phyloP scores from a whole-genome alignment of 2,888 invertebrate species.

The Raillietiella orientalis region DNA sequence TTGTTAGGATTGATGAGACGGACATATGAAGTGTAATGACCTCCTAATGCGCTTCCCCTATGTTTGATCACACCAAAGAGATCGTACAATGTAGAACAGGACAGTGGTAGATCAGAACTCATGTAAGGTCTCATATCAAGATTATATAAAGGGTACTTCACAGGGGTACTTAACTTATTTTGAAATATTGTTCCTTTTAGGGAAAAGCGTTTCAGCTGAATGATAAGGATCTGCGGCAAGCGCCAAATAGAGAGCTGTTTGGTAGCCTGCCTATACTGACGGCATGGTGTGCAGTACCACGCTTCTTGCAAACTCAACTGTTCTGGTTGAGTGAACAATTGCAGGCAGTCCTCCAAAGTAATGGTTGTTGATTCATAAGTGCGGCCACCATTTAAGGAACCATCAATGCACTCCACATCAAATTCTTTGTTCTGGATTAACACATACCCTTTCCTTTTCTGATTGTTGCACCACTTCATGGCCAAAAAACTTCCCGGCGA shows the following conservation, averaged over 20 bases:
- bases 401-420: constrained; percentile 7
- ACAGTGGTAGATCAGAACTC: background rate
- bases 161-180: constrained; percentile 10
- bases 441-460: constrained; percentile 12
- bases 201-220: constrained; percentile 13
- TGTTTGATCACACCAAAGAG: constrained; percentile 18
- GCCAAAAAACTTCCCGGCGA: constrained; percentile 10
- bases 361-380: constrained; percentile 7
- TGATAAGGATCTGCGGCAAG: constrained; percentile 12
- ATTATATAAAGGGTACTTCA: constrained; percentile 11
- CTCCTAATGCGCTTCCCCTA: constrained; percentile 15
- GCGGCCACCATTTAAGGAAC: constrained; percentile 1
- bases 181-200: constrained; percentile 10
- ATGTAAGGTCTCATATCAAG: background rate
- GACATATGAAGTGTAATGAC: constrained; percentile 18
- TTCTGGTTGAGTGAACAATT: constrained; percentile 17
- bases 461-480: constrained; percentile 16
- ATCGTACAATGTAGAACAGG: constrained; percentile 13
- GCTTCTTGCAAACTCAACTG: constrained; percentile 16
- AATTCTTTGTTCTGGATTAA: constrained; percentile 14
- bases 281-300: constrained; percentile 13
- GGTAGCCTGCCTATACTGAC: constrained; percentile 12
- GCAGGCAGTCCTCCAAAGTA: constrained; percentile 13
- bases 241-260: constrained; percentile 12
- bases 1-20: constrained; percentile 12